Conservation (phyloP, 2,113 vertebrate genomes). For the Sinosuthora webbiana region DNA sequence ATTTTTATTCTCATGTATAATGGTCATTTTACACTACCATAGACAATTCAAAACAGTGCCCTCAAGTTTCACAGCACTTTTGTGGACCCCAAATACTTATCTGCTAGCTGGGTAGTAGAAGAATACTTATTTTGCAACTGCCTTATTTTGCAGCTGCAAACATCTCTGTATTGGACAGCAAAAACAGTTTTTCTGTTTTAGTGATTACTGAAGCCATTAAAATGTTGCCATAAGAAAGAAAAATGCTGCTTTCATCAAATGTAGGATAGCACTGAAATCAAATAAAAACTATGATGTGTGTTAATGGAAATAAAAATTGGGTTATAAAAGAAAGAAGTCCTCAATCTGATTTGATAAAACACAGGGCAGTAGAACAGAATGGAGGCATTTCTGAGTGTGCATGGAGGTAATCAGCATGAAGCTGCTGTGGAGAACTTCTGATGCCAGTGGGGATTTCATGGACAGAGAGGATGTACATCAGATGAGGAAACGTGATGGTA, state of each 20-base stretch:
- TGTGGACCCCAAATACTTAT: background rate
- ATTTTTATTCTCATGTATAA: background rate
- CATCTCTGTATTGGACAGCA: background rate
- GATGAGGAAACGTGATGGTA: background rate
- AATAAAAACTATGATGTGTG: background rate
- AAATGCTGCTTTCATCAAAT: background rate
- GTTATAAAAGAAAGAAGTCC: background rate
- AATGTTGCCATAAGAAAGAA: background rate
- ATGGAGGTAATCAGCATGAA: background rate
- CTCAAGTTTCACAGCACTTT: background rate
- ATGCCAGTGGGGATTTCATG: background rate
- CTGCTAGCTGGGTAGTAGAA: background rate
- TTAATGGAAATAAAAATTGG: background rate
- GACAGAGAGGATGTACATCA: background rate
- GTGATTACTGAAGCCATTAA: background rate
- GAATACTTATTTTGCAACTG: background rate
- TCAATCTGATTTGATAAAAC: background rate
- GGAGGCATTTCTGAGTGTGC: background rate
- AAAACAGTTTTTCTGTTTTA: background rate
- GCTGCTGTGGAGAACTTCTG: background rate
- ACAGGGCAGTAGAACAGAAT: background rate
- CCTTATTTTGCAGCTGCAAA: background rate
- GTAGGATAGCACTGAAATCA: background rate
- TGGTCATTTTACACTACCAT: background rate
- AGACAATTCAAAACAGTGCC: background rate